Base-by-base conservation (phyloP, 2,888 invertebrate species). In the Lasius fuliginosus region DNA sequence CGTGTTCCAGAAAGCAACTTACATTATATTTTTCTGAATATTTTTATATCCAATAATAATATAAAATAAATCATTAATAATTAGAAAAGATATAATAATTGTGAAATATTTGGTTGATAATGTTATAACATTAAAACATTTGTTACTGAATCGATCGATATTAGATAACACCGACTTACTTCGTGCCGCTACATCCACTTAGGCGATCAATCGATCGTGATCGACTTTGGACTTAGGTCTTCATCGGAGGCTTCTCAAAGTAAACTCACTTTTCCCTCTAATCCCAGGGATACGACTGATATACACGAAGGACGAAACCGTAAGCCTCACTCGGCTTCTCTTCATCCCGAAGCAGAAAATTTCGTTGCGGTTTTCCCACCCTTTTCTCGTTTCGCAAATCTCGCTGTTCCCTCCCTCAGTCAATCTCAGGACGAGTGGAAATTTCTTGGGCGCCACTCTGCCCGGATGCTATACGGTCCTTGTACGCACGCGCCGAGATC, bases 401-500 rank as follows among this genome's bases (percentile, higher is more conserved):
- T 40, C 40, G 12, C 65, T 42, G 23, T 56, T 42, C 27, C 36
- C 68, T 30, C 56, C 56, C 12, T 49, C 56, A 81, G 85, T 85
- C 90, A 87, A 88, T 89, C 84, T 87, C 65, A 60, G 42, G 64
- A 83, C 81, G 23, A 71, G 87, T 90, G 90, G 86, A 88, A 88
- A 90, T 90, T 86, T 84, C 82, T 77, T 58, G 23, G 77, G 74
- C 36, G 69, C 65, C 84, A 60, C 74, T 58, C 65, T 79, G 69
- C 15, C 27, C 77, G 77, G 60, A 27, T 62, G 46, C n/a, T 67
- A 36, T 64, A 64, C n/a, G 46, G 58, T 67, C 74, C 53, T 65
- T 58, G 11, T 60, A 33, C 69, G 56, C 40, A 53, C 62, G 33
- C 58, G 23, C 18, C 46, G 73, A 60, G 75, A 76, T 79, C 65